Conservation (phyloP, 2,113 vertebrate species). For the Henicopernis longicauda region DNA sequence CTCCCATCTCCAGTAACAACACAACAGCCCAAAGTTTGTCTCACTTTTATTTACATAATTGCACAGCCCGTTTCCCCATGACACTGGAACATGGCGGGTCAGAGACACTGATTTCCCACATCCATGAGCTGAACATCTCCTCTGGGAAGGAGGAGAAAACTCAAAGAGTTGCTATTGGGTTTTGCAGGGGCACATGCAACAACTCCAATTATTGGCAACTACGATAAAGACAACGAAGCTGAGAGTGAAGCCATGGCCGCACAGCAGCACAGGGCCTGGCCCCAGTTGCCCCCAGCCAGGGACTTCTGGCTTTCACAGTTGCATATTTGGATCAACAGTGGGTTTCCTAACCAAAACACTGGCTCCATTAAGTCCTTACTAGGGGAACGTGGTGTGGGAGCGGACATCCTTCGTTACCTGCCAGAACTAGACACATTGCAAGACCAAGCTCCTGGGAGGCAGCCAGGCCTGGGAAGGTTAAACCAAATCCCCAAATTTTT, state of each 20-base stretch:
- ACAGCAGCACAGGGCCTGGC: not conserved
- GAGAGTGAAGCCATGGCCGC: not conserved
- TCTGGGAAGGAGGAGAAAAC: not conserved
- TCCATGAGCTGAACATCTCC: not conserved
- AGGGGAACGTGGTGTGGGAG: not conserved
- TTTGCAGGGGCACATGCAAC: conserved; percentile 8
- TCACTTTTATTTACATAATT: conserved; percentile 63
- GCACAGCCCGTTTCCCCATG: conserved; percentile 44
- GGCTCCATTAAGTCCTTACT: not conserved
- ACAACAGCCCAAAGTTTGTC: not conserved
- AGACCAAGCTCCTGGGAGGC: not conserved
- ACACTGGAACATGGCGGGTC: not conserved
- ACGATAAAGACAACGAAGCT: not conserved
- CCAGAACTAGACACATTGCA: not conserved
- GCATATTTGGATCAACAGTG: not conserved
- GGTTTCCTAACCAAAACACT: not conserved
- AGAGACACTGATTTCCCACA: not conserved
- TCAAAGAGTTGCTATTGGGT: not conserved
- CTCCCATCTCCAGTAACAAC: not conserved
- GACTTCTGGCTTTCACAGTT: conserved; percentile 13
- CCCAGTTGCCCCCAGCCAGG: not conserved
- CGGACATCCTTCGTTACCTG: not conserved
- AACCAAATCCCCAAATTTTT: not conserved
- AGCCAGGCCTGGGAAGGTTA: not conserved
- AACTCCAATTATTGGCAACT: not conserved